A percentile compares a stretch with the other conserved stretches of the same genome.
Conservation (phyloP, 2,113 vertebrate species). For the Megaleporinus macrocephalus region DNA sequence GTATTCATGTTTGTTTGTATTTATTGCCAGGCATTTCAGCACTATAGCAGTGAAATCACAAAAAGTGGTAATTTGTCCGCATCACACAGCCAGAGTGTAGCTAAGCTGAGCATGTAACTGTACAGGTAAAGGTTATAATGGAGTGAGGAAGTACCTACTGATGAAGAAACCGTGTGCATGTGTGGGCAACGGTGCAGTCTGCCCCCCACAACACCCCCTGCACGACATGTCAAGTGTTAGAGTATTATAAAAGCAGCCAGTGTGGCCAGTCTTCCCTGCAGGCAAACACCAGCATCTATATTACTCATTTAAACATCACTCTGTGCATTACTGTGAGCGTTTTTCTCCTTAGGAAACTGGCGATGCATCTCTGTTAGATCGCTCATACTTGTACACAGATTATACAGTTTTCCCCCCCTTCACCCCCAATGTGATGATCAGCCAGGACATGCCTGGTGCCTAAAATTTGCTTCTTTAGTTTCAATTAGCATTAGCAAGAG, state of each 20-base stretch:
- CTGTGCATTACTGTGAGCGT: slow-evolving; percentile 17
- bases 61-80: not conserved
- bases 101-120: slow-evolving; percentile 57
- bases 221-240: slow-evolving; percentile 69
- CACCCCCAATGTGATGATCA: no score
- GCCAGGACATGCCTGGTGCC: no score
- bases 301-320: no score
- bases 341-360: slow-evolving; percentile 31
- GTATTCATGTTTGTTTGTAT: no score
- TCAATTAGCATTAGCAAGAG: no score
- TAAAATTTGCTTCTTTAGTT: no score
- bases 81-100: not conserved
- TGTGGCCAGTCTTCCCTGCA: slow-evolving; percentile 43
- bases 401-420: no score
- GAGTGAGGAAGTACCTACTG: slow-evolving; percentile 72
- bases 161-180: slow-evolving; percentile 61
- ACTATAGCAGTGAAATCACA: no score
- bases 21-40: no score
- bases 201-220: slow-evolving; percentile 22
- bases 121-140: slow-evolving; percentile 70
- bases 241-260: slow-evolving; percentile 62
- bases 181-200: slow-evolving; percentile 69
- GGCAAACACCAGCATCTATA: slow-evolving; percentile 11
- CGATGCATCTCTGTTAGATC: not conserved
- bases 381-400: no score